Base-by-base conservation (phyloP, 2,797 vertebrate species). In the Molossus alvarezi region DNA sequence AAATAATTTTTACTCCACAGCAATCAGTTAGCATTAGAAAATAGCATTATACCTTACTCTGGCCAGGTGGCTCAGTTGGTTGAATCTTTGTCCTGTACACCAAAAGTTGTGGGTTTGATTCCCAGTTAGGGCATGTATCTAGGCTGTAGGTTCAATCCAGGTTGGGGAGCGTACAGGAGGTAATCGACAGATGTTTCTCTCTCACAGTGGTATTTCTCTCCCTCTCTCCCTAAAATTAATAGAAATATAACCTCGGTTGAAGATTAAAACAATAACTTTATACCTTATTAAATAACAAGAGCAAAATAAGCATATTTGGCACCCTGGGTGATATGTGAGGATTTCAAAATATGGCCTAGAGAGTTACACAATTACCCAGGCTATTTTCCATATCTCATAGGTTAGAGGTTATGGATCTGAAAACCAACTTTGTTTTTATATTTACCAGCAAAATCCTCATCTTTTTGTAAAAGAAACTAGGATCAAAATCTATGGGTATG, bases 1-100 rank as follows among this genome's bases (percentile, higher is more conserved):
- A 82, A 79, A 79, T 82, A 88, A 88, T 64, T 62, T 86, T 60
- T 57, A 73, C 11, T 81, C 18, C 23, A 15, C 17, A 94, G 9
- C 3, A 94, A 90, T 9, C 51, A 75, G 48, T 92, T 73, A 95
- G 17, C 72, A 94, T 91, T 77, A 23, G 82, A 91, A 23, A 77
- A 9, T 76, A 87, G 81, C 0, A 88, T 53, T 48, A 76, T 76
- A 80, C 9, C 5, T 33, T 87, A 45, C 21, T 17, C n/a, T 69
- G 1, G 4, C 65, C 9, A 17, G n/a, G 7, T 69, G 33, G 29
- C 17, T 69, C n/a, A 37, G 17, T 69, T 17, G n/a, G 65, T 69
- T 33, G 65, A 17, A 20, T 9, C 33, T 17, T 69, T n/a, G 33
- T 33, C 17, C n/a, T n/a, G 18, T 33, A 33, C n/a, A 69, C n/a